Percentiles rank a stretch among this genome's conserved stretches.
Evolutionary conservation across 2,113 vertebrate genomes (phyloP).

Genomic region (Heliornis fulica): DNA sequence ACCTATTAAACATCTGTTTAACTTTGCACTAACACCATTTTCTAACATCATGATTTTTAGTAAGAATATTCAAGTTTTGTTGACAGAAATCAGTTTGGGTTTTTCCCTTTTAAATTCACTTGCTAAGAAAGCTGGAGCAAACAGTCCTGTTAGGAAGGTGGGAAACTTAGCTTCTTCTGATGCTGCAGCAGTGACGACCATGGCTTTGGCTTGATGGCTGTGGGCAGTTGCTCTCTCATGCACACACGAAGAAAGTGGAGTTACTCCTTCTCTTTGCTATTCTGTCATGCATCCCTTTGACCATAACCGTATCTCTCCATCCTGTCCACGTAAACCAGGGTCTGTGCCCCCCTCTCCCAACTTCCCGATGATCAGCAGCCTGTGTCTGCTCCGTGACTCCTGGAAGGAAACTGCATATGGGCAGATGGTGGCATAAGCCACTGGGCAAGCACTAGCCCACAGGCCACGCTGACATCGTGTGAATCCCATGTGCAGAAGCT

Average conservation of each 20-base stretch:
- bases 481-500: neutral
- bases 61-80: neutral
- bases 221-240: accelerated
- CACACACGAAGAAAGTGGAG: neutral
- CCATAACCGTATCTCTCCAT: neutral
- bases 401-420: neutral
- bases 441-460: accelerated
- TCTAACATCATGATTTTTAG: neutral
- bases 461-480: accelerated
- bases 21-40: neutral
- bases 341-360: neutral
- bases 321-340: neutral
- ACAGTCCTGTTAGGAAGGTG: neutral
- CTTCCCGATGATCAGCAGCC: neutral
- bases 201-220: neutral
- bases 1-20: neutral
- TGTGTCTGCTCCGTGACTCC: accelerated
- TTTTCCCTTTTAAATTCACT: neutral
- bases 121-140: neutral
- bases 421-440: neutral
- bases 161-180: neutral
- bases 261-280: neutral
- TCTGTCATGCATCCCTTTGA: neutral
- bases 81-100: neutral
- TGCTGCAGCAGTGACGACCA: neutral